Percentiles rank a stretch among this genome's conserved stretches.
These are phyloP conservation scores for Hydractinia symbiolongicarpus DNA, from an alignment of 30 jellyfish, hydroid and myxozoan genomes.

Conservation along the genomic window DNA sequence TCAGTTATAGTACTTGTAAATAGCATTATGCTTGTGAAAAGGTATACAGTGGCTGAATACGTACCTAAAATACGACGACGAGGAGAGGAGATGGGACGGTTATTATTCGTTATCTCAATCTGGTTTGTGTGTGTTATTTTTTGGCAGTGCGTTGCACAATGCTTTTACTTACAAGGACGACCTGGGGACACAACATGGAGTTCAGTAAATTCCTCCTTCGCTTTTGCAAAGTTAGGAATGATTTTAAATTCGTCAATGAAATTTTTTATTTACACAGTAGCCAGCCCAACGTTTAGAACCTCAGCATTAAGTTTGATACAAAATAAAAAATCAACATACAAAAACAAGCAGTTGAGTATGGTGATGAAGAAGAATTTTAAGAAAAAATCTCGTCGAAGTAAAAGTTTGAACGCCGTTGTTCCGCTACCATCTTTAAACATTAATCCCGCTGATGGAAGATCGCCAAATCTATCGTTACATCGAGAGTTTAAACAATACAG, in stretches of 20 bases:
- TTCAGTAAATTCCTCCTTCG: not conserved
- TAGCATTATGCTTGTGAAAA: not conserved
- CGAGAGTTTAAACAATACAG: not conserved
- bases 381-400: too few species aligned
- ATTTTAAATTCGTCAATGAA: slow-evolving; percentile 7
- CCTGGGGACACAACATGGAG: not conserved
- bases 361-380: not conserved
- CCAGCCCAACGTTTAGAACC: slow-evolving; percentile 1
- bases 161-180: slow-evolving; percentile 1
- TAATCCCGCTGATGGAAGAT: too few species aligned
- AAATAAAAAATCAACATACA: not conserved
- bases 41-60: not conserved
- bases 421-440: not conserved
- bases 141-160: slow-evolving; percentile 17
- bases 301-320: not conserved
- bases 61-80: not conserved
- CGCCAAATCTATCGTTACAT: not conserved
- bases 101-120: not conserved
- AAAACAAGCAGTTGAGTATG: not conserved
- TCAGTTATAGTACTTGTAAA: slow-evolving; percentile 13
- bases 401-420: not conserved
- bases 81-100: slow-evolving; percentile 11
- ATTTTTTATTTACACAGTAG: not conserved
- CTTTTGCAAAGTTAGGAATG: slow-evolving; percentile 17
- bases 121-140: not conserved